Evolutionary conservation across 2,113 vertebrate species (phyloP), one percentile per base, ranked within the genome.

Genomic region (Mesocricetus auratus): DNA sequence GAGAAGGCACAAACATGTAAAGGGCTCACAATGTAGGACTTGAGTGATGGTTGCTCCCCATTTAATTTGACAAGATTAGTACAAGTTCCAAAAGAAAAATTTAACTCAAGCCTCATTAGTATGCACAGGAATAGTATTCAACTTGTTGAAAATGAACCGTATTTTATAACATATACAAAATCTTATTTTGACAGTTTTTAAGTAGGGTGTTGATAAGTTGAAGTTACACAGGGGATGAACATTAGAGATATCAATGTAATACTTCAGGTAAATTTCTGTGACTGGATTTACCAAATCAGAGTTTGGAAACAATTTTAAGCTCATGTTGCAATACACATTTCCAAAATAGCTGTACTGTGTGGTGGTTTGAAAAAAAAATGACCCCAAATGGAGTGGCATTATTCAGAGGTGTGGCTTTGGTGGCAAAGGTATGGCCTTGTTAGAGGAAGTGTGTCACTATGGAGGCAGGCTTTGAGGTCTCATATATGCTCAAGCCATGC

Each of bases 11-110:
- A 89, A 77, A 91, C 13, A 29, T 33, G 9, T 10, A 47, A 95
- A 95, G 26, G 7, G 90, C 22, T 94, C 60, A 82, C 5, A 60
- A n/a, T 77, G 7, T 8, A 82, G 83, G 17, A 62, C 64, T 82
- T 86, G 31, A 91, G 53, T 93, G 81, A 75, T 6, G 39, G 22
- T 86, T 62, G 45, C 7, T 36, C 26, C 1, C 21, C 64, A 89
- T 45, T 24, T 86, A 78, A 92, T 78, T 94, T 82, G 56, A 90
- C 13, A 82, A 86, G 60, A 91, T 64, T 74, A 45, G 17, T 89
- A 22, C 69, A 81, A 89, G 79, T 53, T 94, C 17, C 31, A 89
- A 95, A 95, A 86, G 45, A 77, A 92, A 86, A 96, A 36, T 22
- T 92, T 86, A 87, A 68, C 19, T 33, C 33, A 60, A 77, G 31